Evolutionary conservation across 2,113 vertebrate genomes (phyloP), one percentile per base, ranked within the genome.

Genomic region (Gallinago media): DNA sequence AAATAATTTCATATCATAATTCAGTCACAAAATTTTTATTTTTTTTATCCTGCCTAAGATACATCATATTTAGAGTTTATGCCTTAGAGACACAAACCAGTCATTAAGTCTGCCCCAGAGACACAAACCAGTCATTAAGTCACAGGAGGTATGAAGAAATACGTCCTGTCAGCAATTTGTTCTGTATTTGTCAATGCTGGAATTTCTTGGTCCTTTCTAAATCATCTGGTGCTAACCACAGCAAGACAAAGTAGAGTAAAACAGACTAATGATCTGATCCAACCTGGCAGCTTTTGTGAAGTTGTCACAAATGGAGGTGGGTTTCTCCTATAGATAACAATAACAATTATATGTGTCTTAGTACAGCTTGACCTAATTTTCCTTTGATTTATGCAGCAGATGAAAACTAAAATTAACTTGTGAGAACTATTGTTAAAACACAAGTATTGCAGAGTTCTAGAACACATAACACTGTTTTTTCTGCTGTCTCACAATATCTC

Each of bases 311-410:
- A 76, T 0, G 11, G 50, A 94, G 78, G 75, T 85, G 74, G 78
- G 29, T 83, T 95, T 80, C 79, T 85, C 58, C 59, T 58, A 38
- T 32, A 80, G 74, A 74, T 80, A 85, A 94, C 46, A 93, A 79
- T 44, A 26, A 18, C 29, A 88, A 92, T 93, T 92, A 63, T 18
- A 26, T 47, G n/a, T 62, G 73, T 95, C 20, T 94, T 83, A 93
- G 93, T 74, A 85, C 59, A 90, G 92, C 67, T 93, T 94, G 75
- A 83, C 93, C 87, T 94, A 89, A 23, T 90, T 96, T 95, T 77
- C 16, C 55, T 81, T 77, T 88, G 72, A 92, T 92, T 89, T 89
- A 59, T 83, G 58, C 50, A 88, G 42, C 63, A 92, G 42, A 73
- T 91, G 87, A 93, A 55, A 96, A 40, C 27, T 76, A 76, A 89